Evolutionary conservation across 2,113 vertebrate genomes (phyloP).

Genomic region (Maccullochella peelii): DNA sequence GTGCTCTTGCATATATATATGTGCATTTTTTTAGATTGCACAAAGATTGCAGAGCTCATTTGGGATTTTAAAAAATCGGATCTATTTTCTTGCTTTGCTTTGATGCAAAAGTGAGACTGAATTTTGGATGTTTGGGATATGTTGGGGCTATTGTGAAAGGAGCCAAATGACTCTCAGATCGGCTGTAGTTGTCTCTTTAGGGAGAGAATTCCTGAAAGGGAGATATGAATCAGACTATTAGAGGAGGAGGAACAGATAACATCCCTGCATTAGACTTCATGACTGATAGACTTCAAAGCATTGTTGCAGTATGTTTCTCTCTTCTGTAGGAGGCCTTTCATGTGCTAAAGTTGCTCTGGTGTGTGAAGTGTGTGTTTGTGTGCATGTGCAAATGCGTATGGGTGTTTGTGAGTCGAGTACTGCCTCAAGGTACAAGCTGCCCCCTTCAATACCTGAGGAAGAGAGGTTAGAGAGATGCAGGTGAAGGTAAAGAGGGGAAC

Average conservation of each 20-base stretch:
- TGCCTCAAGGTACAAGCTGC: conserved; percentile 38
- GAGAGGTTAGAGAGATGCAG: not conserved
- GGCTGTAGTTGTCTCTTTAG: conserved; percentile 48
- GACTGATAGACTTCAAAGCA: conserved; percentile 82
- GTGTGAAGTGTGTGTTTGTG: conserved; percentile 60
- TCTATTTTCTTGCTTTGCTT: conserved; percentile 64
- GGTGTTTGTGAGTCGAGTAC: conserved; percentile 54
- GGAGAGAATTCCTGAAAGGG: conserved; percentile 49
- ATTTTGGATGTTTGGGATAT: conserved; percentile 65
- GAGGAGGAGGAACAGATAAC: conserved; percentile 74
- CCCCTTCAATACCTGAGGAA: not conserved
- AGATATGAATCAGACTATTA: conserved; percentile 76
- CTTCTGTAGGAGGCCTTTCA: conserved; percentile 78
- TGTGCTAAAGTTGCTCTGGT: conserved; percentile 78
- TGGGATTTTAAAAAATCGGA: conserved; percentile 20
- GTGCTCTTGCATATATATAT: conserved; percentile 33
- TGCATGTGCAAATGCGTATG: conserved; percentile 45
- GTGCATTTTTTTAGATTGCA: conserved; percentile 44
- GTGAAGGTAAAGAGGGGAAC: conserved; percentile 12
- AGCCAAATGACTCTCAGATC: conserved; percentile 65
- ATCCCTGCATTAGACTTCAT: conserved; percentile 70
- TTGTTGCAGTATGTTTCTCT: conserved; percentile 72
- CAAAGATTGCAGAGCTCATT: conserved; percentile 56
- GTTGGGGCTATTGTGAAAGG: conserved; percentile 38
- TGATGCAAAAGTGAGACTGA: conserved; percentile 68